These are phyloP conservation scores for Bombus vancouverensis DNA, from an alignment of 1,140 invertebrate genomes.

Conservation along the genomic window DNA sequence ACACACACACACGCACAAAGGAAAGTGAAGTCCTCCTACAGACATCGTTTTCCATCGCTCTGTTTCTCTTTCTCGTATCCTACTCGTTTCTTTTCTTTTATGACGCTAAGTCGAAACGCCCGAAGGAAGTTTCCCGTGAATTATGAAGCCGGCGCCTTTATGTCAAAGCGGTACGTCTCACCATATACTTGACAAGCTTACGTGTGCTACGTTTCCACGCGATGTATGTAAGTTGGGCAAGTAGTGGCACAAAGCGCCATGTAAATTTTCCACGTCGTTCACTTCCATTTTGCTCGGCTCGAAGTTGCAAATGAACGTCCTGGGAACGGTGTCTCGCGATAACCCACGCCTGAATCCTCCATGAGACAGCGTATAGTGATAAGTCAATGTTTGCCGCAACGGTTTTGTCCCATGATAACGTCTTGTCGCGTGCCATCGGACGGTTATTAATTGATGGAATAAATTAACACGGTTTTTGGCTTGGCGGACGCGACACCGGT, in stretches of 20 bases:
- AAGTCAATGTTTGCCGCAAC: slow-evolving; percentile 52
- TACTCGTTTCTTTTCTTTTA: slow-evolving; percentile 33
- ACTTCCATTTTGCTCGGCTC: slow-evolving; percentile 59
- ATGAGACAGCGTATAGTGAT: slow-evolving; percentile 59
- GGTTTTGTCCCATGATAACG: slow-evolving; percentile 13
- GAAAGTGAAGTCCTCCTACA: no score
- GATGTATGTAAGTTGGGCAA: slow-evolving; percentile 50
- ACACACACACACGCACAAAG: not conserved
- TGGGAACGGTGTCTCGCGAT: slow-evolving; percentile 57
- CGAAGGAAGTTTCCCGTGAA: slow-evolving; percentile 56
- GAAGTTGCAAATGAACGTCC: slow-evolving; percentile 67
- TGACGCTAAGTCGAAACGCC: slow-evolving; percentile 48
- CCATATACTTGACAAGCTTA: slow-evolving; percentile 44
- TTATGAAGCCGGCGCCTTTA: slow-evolving; percentile 65
- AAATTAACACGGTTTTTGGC: slow-evolving; percentile 28
- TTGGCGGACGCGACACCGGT: not conserved
- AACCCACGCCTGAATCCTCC: slow-evolving; percentile 52
- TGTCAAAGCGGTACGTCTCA: slow-evolving; percentile 44
- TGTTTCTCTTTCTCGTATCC: not conserved
- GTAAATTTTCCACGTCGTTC: slow-evolving; percentile 69
- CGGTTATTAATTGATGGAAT: slow-evolving; percentile 53
- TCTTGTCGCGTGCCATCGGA: slow-evolving; percentile 1
- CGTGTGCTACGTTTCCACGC: slow-evolving; percentile 17
- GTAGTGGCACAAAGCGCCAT: slow-evolving; percentile 61
- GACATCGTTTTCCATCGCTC: not conserved